A percentile compares a stretch with the other conserved stretches of the same genome.
These are phyloP conservation scores for Syrmaticus mikado DNA, from an alignment of 2,113 vertebrate species.

Conservation along the genomic window DNA sequence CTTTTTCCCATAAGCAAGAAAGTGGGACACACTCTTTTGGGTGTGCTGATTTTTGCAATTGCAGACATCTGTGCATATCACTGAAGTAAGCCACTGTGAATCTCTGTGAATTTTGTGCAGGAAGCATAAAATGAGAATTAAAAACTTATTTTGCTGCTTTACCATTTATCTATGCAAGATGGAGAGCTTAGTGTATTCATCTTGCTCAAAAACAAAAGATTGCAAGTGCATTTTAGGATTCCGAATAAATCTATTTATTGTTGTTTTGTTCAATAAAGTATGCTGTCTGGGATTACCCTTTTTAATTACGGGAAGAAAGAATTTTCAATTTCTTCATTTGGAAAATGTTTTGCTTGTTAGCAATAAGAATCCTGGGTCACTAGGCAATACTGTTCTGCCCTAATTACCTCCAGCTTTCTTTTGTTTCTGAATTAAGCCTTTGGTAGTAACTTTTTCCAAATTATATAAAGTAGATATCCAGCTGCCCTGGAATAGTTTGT, in stretches of 20 bases:
- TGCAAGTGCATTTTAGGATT: not conserved
- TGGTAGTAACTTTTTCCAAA: not conserved
- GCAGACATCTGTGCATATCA: not conserved
- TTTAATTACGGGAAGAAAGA: not conserved
- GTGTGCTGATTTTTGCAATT: not conserved
- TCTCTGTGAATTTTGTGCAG: not conserved
- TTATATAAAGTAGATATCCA: not conserved
- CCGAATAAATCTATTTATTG: not conserved
- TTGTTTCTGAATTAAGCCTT: not conserved
- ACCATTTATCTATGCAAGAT: not conserved
- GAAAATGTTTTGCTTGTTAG: constrained; percentile 28
- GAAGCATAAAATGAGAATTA: not conserved
- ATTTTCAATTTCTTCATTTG: constrained; percentile 34
- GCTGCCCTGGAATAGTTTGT: not conserved
- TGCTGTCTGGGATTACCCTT: not conserved
- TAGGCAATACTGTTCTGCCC: constrained; percentile 28
- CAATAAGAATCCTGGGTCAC: not conserved
- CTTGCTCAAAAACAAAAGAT: not conserved
- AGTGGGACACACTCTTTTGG: not conserved
- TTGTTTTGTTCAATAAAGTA: not conserved
- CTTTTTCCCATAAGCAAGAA: too few species aligned
- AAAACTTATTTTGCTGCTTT: not conserved
- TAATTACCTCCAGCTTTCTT: constrained; percentile 14
- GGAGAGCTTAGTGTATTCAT: not conserved
- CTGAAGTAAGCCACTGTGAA: not conserved